Percentiles rank a stretch among this genome's conserved stretches.
These are phyloP conservation scores for Elephas maximus DNA, from an alignment of 2,113 vertebrate species.

Conservation along the genomic window DNA sequence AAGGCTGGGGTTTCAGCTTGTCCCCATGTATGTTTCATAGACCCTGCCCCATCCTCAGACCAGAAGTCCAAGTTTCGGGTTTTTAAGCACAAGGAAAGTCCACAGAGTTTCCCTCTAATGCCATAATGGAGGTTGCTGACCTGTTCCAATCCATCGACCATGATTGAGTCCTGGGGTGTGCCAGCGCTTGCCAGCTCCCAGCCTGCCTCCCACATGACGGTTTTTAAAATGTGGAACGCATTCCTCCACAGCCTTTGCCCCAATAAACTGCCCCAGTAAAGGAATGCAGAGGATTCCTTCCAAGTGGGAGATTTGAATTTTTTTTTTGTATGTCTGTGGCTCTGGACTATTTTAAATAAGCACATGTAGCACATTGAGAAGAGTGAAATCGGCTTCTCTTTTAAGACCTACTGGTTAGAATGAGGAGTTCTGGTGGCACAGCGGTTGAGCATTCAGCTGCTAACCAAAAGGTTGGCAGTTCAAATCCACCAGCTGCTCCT, in stretches of 20 bases:
- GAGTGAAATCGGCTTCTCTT: neutral
- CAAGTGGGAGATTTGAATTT: neutral
- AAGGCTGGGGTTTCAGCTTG: neutral
- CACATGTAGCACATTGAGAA: neutral
- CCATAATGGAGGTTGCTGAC: neutral
- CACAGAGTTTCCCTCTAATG: neutral
- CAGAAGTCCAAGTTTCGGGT: neutral
- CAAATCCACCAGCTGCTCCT: too few relatives aligned
- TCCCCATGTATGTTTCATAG: neutral
- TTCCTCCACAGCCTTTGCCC: neutral
- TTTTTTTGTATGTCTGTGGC: neutral
- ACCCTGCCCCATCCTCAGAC: neutral
- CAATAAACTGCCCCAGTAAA: neutral
- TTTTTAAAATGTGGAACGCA: neutral
- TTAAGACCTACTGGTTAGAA: neutral
- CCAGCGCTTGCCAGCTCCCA: neutral
- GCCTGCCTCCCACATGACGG: neutral
- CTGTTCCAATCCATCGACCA: neutral
- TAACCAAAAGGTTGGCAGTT: too few relatives aligned
- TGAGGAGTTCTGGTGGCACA: too few relatives aligned
- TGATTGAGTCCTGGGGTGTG: neutral
- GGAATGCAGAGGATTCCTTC: neutral
- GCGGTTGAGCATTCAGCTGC: too few relatives aligned
- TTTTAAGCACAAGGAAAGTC: neutral
- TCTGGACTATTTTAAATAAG: conserved; percentile 46